phyloP scores from a whole-genome alignment of 1,140 invertebrate genomes.

The Oscheius sp. region DNA sequence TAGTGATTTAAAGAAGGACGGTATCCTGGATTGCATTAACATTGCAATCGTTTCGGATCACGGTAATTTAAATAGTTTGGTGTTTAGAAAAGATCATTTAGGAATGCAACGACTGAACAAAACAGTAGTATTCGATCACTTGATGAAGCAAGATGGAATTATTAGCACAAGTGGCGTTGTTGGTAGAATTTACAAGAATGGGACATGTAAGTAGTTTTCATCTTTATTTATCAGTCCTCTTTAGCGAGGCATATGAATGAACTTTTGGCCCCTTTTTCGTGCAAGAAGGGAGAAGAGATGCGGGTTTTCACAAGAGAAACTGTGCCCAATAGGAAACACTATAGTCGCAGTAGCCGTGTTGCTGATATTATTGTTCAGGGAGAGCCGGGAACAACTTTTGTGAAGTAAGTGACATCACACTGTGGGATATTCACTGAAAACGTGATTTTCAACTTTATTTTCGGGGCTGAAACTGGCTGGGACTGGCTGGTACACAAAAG shows the following conservation, averaged over 20 bases:
- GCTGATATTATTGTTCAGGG: constrained; percentile 47
- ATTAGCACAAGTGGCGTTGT: constrained; percentile 24
- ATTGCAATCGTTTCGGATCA: constrained; percentile 55
- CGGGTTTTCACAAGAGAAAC: constrained; percentile 41
- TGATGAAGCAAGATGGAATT: constrained; percentile 8
- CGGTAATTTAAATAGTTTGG: constrained; percentile 27
- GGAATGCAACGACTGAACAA: constrained; percentile 42
- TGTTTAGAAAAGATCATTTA: constrained; percentile 11
- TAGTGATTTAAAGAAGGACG: constrained; percentile 38
- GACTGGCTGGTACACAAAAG: not conserved
- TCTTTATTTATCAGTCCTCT: not conserved
- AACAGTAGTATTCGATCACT: constrained; percentile 1
- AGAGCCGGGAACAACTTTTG: constrained; percentile 40
- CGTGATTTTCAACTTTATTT: too few species aligned
- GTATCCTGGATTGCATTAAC: constrained; percentile 55
- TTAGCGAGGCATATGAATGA: not conserved
- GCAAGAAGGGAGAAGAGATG: constrained; percentile 41
- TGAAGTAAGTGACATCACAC: constrained; percentile 27
- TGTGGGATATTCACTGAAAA: too few species aligned
- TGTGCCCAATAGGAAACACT: constrained; percentile 50
- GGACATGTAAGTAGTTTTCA: not conserved
- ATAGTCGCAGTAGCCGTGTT: constrained; percentile 37
- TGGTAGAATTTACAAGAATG: constrained; percentile 27
- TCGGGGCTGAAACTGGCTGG: too few species aligned
- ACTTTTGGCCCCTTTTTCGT: constrained; percentile 21